Percentiles rank a stretch among this genome's conserved stretches.
Conservation (phyloP, 2,113 vertebrate genomes). For the Platysternon megacephalum region DNA sequence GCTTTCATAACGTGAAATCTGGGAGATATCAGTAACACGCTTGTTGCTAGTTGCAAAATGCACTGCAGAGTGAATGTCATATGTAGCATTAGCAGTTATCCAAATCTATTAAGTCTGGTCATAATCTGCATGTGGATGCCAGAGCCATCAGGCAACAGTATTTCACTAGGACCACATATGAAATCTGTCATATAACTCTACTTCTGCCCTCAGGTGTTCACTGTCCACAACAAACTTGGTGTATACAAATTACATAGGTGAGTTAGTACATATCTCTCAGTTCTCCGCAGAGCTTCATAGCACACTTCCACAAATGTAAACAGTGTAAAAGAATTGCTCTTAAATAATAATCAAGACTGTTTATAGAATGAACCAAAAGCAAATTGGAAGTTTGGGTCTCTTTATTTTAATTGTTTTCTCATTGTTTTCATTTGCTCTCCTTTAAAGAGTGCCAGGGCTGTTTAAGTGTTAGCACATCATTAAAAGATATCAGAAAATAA, state of each 20-base stretch:
- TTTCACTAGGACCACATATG: not conserved
- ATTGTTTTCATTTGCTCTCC: not conserved
- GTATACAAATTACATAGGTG: not conserved
- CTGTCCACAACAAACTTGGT: not conserved
- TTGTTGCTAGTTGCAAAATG: slow-evolving; percentile 4
- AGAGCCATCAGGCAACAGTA: not conserved
- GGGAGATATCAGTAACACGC: not conserved
- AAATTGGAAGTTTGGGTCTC: not conserved
- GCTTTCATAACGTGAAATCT: not conserved
- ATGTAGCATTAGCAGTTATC: not conserved
- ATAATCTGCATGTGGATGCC: not conserved
- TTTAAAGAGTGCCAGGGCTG: not conserved
- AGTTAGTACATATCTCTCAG: not conserved
- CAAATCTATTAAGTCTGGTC: not conserved
- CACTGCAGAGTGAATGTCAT: not conserved
- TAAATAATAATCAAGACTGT: not conserved
- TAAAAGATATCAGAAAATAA: not conserved
- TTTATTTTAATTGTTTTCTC: not conserved
- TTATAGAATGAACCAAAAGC: not conserved
- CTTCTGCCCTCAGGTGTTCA: not conserved
- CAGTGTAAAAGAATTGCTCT: not conserved
- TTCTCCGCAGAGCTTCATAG: not conserved
- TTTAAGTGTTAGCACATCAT: not conserved
- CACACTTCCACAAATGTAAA: not conserved
- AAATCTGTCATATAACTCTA: not conserved